Percentiles rank a stretch among this genome's conserved stretches.
phyloP scores from a whole-genome alignment of 2,888 invertebrate genomes.

The Alcis repandata region DNA sequence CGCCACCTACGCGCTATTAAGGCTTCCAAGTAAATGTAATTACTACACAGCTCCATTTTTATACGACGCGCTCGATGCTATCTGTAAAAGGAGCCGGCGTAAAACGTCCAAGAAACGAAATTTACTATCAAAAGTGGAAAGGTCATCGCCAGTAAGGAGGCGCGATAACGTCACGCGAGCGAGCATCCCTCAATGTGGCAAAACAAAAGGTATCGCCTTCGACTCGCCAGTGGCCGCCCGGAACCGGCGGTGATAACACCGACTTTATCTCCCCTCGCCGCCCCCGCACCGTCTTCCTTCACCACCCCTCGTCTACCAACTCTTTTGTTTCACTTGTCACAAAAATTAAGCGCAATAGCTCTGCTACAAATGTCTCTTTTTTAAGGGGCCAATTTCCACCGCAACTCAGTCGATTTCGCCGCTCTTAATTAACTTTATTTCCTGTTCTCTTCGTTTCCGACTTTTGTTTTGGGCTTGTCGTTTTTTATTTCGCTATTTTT shows the following conservation, averaged over 20 bases:
- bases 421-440: conserved; percentile 87
- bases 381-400: conserved; percentile 86
- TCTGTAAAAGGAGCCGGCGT: conserved; percentile 62
- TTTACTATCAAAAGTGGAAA: conserved; percentile 80
- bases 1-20: conserved; percentile 53
- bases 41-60: conserved; percentile 51
- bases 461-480: conserved; percentile 83
- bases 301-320: conserved; percentile 69
- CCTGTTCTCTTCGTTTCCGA: conserved; percentile 83
- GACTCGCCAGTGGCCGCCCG: conserved; percentile 81
- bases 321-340: conserved; percentile 87
- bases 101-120: conserved; percentile 79
- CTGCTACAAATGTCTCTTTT: conserved; percentile 86
- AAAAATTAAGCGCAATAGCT: conserved; percentile 86
- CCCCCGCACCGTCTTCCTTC: conserved; percentile 52
- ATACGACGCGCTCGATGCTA: conserved; percentile 30
- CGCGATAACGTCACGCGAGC: conserved; percentile 83
- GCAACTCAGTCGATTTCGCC: conserved; percentile 86
- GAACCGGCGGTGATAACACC: conserved; percentile 79
- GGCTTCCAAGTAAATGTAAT: conserved; percentile 60
- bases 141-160: conserved; percentile 74
- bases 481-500: conserved; percentile 81
- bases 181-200: conserved; percentile 82
- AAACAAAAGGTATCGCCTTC: conserved; percentile 85
- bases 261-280: conserved; percentile 78